phyloP scores from a whole-genome alignment of 1,140 invertebrate genomes.

The Halesus radiatus region DNA sequence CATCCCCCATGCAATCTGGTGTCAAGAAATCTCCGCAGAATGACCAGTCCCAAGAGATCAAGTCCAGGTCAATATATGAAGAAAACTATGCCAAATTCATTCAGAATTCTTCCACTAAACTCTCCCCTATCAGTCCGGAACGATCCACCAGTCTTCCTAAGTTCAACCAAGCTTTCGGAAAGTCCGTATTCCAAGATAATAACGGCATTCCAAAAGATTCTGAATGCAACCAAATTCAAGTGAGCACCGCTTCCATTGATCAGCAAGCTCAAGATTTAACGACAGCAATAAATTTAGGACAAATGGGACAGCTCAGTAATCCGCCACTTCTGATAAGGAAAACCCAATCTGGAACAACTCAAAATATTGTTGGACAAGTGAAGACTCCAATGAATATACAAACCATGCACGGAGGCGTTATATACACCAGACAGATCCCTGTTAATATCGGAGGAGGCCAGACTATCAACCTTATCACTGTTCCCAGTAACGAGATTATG shows the following conservation, averaged over 20 bases:
- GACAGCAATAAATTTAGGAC: slow-evolving; percentile 62
- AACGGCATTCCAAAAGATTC: slow-evolving; percentile 49
- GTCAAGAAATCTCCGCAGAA: slow-evolving; percentile 57
- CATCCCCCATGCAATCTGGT: slow-evolving; percentile 22
- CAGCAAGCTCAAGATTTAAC: slow-evolving; percentile 44
- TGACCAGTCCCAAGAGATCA: slow-evolving; percentile 63
- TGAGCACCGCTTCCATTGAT: slow-evolving; percentile 41
- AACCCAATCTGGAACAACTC: slow-evolving; percentile 61
- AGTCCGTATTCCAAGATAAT: slow-evolving; percentile 72
- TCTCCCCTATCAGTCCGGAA: slow-evolving; percentile 60
- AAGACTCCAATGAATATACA: slow-evolving; percentile 70
- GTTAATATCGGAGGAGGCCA: slow-evolving; percentile 70
- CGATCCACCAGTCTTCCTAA: slow-evolving; percentile 74
- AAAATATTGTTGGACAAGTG: slow-evolving; percentile 66
- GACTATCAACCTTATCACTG: slow-evolving; percentile 74
- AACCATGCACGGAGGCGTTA: slow-evolving; percentile 74
- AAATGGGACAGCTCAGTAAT: slow-evolving; percentile 63
- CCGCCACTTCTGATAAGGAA: slow-evolving; percentile 67
- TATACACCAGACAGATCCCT: slow-evolving; percentile 74
- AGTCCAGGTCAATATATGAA: slow-evolving; percentile 69
- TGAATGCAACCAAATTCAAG: slow-evolving; percentile 58
- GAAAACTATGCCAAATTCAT: slow-evolving; percentile 72
- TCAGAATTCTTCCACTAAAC: slow-evolving; percentile 63
- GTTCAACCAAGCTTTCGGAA: slow-evolving; percentile 85
- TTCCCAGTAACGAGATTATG: slow-evolving; percentile 65